Percentiles rank a stretch among this genome's conserved stretches.
phyloP scores from a whole-genome alignment of 2,888 invertebrate genomes.

The Dicranocentrus wangi region DNA sequence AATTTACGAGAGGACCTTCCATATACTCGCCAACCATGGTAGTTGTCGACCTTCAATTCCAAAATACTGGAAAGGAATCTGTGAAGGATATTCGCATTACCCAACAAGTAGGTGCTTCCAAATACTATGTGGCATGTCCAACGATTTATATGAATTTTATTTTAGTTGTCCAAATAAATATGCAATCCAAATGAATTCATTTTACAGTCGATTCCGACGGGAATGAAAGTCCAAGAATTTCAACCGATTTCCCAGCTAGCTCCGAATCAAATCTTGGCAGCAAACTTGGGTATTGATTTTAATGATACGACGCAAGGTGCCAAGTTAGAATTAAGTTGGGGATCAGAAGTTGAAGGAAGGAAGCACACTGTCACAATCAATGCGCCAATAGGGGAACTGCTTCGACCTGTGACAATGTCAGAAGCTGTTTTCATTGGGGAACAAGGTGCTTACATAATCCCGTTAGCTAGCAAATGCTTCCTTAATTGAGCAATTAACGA shows the following conservation, averaged over 20 bases:
- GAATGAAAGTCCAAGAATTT: slow-evolving; percentile 85
- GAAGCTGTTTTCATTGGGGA: slow-evolving; percentile 83
- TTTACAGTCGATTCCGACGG: slow-evolving; percentile 80
- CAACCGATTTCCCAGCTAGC: slow-evolving; percentile 81
- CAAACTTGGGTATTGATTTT: slow-evolving; percentile 90
- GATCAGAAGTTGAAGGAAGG: slow-evolving; percentile 75
- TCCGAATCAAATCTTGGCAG: slow-evolving; percentile 80
- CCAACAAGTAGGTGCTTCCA: no score
- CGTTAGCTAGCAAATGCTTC: no score
- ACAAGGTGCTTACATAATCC: slow-evolving; percentile 78
- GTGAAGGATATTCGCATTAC: no score
- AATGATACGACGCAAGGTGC: slow-evolving; percentile 93
- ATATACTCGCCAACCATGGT: no score
- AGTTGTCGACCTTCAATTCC: no score
- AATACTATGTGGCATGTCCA: no score
- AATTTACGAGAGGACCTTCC: no score
- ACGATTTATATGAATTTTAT: no score
- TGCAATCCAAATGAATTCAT: no score
- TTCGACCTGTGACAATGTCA: slow-evolving; percentile 86
- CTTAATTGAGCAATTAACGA: no score
- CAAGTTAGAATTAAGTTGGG: slow-evolving; percentile 84
- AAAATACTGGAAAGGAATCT: no score
- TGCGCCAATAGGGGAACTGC: slow-evolving; percentile 89
- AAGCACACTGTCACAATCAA: slow-evolving; percentile 78
- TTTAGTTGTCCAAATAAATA: no score